These are phyloP conservation scores for Perizoma flavofasciatum DNA, from an alignment of 2,888 invertebrate species.

Conservation along the genomic window DNA sequence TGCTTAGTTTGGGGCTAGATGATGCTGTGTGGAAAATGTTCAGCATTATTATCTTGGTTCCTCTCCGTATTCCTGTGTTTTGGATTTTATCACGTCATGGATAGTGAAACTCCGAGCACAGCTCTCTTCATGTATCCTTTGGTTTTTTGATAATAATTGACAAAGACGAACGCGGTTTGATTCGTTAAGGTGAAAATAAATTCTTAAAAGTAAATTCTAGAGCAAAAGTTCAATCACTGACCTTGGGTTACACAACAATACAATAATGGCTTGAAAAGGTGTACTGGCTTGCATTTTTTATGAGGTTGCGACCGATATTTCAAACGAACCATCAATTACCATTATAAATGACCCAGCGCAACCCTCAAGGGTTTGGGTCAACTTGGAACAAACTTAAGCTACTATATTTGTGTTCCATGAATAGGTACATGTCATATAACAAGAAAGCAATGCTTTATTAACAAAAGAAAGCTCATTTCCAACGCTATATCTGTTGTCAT, in stretches of 20 bases:
- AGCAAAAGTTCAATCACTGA: not conserved
- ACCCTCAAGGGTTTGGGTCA: not conserved
- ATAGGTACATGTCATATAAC: too few relatives aligned
- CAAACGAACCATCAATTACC: slow-evolving; percentile 7
- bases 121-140: too few relatives aligned
- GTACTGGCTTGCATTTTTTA: not conserved
- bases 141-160: too few relatives aligned
- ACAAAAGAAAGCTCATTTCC: slow-evolving; percentile 2
- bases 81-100: too few relatives aligned
- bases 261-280: not conserved
- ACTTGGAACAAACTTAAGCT: not conserved
- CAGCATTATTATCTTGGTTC: too few relatives aligned
- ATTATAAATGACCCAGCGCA: not conserved
- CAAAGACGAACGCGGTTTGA: not conserved
- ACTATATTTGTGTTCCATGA: not conserved
- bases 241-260: not conserved
- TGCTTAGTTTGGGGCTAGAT: too few relatives aligned
- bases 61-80: too few relatives aligned
- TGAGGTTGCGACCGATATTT: not conserved
- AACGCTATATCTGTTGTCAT: not conserved
- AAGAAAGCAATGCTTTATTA: too few relatives aligned
- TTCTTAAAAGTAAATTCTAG: not conserved
- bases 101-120: too few relatives aligned
- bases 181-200: not conserved
- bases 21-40: too few relatives aligned